Evolutionary conservation across 2,113 vertebrate species (phyloP).

Genomic region (Fulmarus glacialis): DNA sequence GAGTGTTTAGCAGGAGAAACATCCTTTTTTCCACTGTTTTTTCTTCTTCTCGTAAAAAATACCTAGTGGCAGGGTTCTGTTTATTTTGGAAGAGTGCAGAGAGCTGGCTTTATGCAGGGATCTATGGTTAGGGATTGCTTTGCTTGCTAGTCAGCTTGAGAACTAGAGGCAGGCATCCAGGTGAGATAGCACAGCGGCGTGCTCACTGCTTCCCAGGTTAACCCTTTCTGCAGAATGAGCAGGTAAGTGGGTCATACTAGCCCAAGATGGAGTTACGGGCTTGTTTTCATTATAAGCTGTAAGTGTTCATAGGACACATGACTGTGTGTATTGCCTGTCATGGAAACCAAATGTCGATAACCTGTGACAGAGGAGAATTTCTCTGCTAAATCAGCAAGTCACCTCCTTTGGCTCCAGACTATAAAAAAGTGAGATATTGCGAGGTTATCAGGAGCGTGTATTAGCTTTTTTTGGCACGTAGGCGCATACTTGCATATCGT

Average conservation of each 20-base stretch:
- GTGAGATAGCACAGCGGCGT: background rate
- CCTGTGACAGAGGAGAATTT: background rate
- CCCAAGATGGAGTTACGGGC: background rate
- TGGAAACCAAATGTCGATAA: background rate
- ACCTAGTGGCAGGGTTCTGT: background rate
- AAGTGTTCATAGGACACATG: background rate
- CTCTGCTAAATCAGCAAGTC: background rate
- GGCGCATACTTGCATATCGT: rapidly evolving
- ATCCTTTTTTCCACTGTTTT: background rate
- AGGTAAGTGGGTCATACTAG: background rate
- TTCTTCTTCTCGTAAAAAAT: background rate
- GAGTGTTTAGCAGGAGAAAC: background rate
- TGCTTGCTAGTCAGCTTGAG: background rate
- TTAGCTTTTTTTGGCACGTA: background rate
- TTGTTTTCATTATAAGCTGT: background rate
- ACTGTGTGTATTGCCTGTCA: background rate
- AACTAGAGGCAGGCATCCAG: background rate
- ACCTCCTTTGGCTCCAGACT: background rate
- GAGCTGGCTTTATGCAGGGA: background rate
- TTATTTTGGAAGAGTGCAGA: background rate
- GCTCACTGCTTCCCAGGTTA: background rate
- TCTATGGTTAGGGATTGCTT: background rate
- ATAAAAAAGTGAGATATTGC: background rate
- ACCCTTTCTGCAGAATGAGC: background rate
- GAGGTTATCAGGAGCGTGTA: background rate